Evolutionary conservation across 2,888 invertebrate genomes (phyloP), one percentile per base, ranked within the genome.

Genomic region (Amblyteles armatorius): DNA sequence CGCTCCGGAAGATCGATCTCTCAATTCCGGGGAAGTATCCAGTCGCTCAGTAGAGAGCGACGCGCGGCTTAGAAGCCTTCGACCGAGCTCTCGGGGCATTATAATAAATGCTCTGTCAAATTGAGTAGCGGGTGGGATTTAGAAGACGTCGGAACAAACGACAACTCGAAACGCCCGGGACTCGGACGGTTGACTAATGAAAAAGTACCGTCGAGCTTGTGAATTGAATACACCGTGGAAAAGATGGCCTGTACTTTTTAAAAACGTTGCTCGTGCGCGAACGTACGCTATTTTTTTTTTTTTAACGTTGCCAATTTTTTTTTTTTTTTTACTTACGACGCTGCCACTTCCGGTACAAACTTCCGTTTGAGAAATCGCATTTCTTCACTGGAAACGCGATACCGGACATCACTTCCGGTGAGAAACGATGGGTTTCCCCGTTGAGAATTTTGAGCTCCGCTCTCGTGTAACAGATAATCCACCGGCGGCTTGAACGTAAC

Each of bases 1-100:
- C 73, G 36, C 73, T 78, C 69, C n/a, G 36, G 50, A 67, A 83
- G 80, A 83, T 83, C 80, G 74, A 86, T 86, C 63, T 81, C 83
- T 83, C 85, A 83, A 85, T 86, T 69, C 68, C 67, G 48, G 52
- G 13, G 0, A 13, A 74, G 33, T 57, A 79, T 36, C 36, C 36
- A 13, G 33, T 73, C 57, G 40, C 76, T 65, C 55, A 52, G 16
- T 40, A 36, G 52, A 69, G 26, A 63, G 63, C 33, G 73, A 83
- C 74, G 72, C 79, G 22, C 36, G 71, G 65, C 50, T 77, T 65
- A 44, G 55, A 52, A 33, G 40, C 52, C 68, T 26, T 82, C 69
- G 77, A 77, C 19, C 76, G 52, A 16, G 52, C 13, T 60, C 22
- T 57, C 55, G 40, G 55, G 67, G 48, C 55, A 40, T 78, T 72